Evolutionary conservation across 2,797 vertebrate genomes (phyloP), one percentile per base, ranked within the genome.

Genomic region (Coccyzus lansbergi): DNA sequence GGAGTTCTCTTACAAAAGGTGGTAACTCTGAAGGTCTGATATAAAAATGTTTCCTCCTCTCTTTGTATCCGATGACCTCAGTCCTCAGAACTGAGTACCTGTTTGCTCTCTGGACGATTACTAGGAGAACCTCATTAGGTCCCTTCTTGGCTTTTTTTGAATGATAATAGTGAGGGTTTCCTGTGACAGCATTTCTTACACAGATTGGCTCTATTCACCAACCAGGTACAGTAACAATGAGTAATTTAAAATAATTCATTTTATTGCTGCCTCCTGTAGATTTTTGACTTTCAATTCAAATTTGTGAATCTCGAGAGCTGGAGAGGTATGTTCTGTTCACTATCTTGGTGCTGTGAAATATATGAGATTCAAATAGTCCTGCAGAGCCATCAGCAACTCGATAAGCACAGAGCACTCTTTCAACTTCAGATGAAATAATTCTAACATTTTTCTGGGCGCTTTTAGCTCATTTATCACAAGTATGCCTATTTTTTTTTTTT

Each of bases 201-300:
- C 68, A 90, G 80, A 90, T 90, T 83, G 92, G 90, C 83, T 94
- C 86, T 95, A 88, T 79, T 94, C 69, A 95, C 69, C 92, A 59
- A 38, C 44, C 12, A 67, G 59, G 79, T 96, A 62, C 69, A 25
- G 56, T 95, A 85, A 90, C 78, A 83, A 83, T 88, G 81, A 87
- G 78, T 70, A 90, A 76, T 86, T 86, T 92, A 88, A 96, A 93
- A 92, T 90, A 95, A 94, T 93, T 95, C 80, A 80, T 92, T 95
- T 94, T 93, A 85, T 58, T 74, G 55, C 81, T 82, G 24, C 88
- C 92, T 94, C 87, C 63, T 91, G 36, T 87, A 77, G 90, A 38
- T 93, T 67, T 94, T 71, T 92, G 88, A 88, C 86, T 96, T 96
- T 74, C 48, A 33, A 87, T 90, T 94, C 70, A 16, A 91, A 94